phyloP scores from a whole-genome alignment of 1,140 invertebrate species.

The Drosophila sproati region DNA sequence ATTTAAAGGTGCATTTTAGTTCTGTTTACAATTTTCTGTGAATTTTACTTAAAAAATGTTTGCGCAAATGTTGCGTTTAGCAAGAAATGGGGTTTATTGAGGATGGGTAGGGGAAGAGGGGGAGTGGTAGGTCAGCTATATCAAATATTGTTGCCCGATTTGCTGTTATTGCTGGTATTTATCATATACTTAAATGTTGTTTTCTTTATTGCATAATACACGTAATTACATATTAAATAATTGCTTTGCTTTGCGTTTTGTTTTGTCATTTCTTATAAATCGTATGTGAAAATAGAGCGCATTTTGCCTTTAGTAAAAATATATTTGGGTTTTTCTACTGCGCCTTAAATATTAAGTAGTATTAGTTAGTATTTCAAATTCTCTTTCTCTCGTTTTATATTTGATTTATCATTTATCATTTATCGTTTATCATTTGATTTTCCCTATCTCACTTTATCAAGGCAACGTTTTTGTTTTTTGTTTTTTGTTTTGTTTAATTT shows the following conservation, averaged over 20 bases:
- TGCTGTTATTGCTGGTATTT: slow-evolving; percentile 31
- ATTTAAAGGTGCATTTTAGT: slow-evolving; percentile 50
- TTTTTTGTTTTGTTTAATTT: slow-evolving; percentile 48
- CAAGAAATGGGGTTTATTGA: slow-evolving; percentile 23
- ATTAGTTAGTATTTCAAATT: slow-evolving; percentile 68
- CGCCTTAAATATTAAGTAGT: slow-evolving; percentile 66
- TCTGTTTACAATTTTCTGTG: slow-evolving; percentile 39
- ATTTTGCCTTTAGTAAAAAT: slow-evolving; percentile 80
- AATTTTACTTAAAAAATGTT: slow-evolving; percentile 14
- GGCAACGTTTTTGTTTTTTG: slow-evolving; percentile 57
- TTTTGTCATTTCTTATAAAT: slow-evolving; percentile 74
- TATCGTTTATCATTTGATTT: slow-evolving; percentile 3
- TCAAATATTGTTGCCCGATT: slow-evolving; percentile 40
- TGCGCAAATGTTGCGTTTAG: slow-evolving; percentile 18
- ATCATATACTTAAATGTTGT: slow-evolving; percentile 26
- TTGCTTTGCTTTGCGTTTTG: slow-evolving; percentile 79
- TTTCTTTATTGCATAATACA: slow-evolving; percentile 68
- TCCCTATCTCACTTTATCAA: slow-evolving; percentile 55
- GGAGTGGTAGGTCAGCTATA: background rate
- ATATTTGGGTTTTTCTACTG: slow-evolving; percentile 78
- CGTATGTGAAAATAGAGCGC: slow-evolving; percentile 78
- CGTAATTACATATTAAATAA: slow-evolving; percentile 80
- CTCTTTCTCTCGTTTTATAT: slow-evolving; percentile 47
- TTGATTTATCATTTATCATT: background rate
- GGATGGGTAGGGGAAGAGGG: background rate